Base-by-base conservation (phyloP, 1,140 invertebrate genomes). In the Camponotus vicinus region DNA sequence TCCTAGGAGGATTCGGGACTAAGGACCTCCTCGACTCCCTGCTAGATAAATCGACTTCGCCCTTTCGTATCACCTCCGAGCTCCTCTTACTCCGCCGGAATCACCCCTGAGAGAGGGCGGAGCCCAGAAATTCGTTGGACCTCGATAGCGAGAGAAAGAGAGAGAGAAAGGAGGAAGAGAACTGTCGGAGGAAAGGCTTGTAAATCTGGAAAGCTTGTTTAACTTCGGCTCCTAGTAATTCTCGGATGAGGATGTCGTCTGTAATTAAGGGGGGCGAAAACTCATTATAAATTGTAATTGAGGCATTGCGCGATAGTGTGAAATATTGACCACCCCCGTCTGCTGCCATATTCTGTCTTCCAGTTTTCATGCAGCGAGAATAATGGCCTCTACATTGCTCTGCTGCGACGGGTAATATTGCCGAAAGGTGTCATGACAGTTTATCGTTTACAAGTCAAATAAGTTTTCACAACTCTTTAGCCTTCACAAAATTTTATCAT, bases 41-140 rank as follows among this genome's bases (percentile, higher is more conserved):
- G 37, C 45, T 76, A 83, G 84, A 91, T 90, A 90, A 90, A 90
- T 90, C 89, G 89, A 85, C 78, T 86, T 76, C 67, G 40, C 86
- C 89, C 88, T 90, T 90, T 90, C 88, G 71, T 49, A 55, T 85
- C 71, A 59, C 52, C 79, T 88, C 66, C 83, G 73, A 86, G 55
- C 83, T 83, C 83, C 69, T 86, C 89, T 90, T 64, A 40, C 89
- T 27, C 27, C 69, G 59, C 70, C 71, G 45, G 85, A 84, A 87
- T 89, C 78, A 37, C 82, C 89, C 85, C 61, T 45, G 69, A 85
- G 27, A 75, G 40, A 52, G 76, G 85, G 61, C 70, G 88, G 73
- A 59, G 52, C 76, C 27, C 27, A 63, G 27, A 61, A 77, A 85
- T 87, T 85, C 82, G 37, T 66, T n/a, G 73, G 82, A 64, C 34